A percentile compares a stretch with the other conserved stretches of the same genome.
Evolutionary conservation across 2,797 vertebrate species (phyloP).

Genomic region (Tinamus major): DNA sequence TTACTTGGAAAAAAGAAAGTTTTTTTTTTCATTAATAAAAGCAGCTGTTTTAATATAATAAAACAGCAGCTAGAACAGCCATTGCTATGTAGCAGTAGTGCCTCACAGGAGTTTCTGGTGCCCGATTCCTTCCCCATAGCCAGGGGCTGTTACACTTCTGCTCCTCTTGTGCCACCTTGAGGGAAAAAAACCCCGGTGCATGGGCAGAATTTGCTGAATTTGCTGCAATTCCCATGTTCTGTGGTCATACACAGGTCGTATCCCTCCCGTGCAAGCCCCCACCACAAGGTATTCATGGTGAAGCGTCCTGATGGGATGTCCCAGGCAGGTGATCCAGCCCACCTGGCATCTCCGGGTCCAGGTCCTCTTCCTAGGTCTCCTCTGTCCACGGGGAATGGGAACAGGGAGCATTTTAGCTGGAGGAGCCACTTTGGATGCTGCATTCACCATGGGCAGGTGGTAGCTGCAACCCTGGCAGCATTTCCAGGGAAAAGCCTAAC

Average conservation of each 20-base stretch:
- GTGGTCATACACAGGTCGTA: not conserved
- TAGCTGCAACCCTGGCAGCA: fast-evolving
- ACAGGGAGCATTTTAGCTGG: not conserved
- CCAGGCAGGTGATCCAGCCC: not conserved
- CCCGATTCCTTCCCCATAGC: not conserved
- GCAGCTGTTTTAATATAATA: too few relatives aligned
- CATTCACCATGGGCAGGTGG: fast-evolving
- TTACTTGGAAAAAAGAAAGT: not conserved
- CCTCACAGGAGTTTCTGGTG: not conserved
- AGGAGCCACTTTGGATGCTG: not conserved
- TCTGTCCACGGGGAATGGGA: not conserved
- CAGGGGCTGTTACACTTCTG: not conserved
- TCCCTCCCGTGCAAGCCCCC: not conserved
- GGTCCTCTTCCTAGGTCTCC: not conserved
- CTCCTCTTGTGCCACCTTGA: conserved; percentile 68
- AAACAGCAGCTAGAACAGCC: too few relatives aligned
- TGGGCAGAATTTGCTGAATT: not conserved
- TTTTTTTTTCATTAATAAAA: not conserved
- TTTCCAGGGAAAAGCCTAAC: not conserved
- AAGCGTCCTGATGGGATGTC: fast-evolving
- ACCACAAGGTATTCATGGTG: not conserved
- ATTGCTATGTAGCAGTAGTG: too few relatives aligned
- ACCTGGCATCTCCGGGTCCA: not conserved
- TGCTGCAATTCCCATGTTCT: not conserved
- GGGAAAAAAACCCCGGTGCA: conserved; percentile 15